phyloP scores from a whole-genome alignment of 2,113 vertebrate genomes.

The Nesoenas mayeri region DNA sequence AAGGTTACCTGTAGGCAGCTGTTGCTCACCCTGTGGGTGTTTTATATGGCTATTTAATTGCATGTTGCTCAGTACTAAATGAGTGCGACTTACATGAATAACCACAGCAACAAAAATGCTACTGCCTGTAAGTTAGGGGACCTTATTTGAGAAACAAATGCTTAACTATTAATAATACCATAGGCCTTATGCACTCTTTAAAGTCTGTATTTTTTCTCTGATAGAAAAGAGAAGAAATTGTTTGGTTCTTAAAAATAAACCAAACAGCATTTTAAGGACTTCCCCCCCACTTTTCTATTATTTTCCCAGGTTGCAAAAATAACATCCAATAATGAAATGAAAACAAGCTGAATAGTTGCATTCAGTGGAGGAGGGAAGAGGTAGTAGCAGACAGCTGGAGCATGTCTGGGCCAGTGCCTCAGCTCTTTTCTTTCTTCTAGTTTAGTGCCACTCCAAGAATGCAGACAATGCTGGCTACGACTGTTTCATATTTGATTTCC shows the following conservation, averaged over 20 bases:
- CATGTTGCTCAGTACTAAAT: neutral
- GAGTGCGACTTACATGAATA: neutral
- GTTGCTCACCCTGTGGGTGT: neutral
- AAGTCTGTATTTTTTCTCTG: neutral
- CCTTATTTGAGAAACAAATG: neutral
- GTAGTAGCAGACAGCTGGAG: slow-evolving; percentile 58
- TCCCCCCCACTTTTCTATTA: neutral
- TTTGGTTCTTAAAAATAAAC: slow-evolving; percentile 29
- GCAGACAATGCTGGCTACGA: slow-evolving; percentile 47
- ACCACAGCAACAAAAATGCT: neutral
- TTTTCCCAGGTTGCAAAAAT: slow-evolving; percentile 55
- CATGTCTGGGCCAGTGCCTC: slow-evolving; percentile 46
- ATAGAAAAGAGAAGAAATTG: slow-evolving; percentile 13
- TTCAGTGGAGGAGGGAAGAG: slow-evolving; percentile 52
- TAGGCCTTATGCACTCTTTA: neutral
- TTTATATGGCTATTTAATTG: slow-evolving; percentile 25
- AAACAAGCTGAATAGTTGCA: slow-evolving; percentile 68
- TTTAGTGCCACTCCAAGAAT: slow-evolving; percentile 62
- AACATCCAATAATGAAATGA: slow-evolving; percentile 75
- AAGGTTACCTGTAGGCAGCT: neutral
- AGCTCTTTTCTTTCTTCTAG: slow-evolving; percentile 36
- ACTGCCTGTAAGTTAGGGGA: neutral
- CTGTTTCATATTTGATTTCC: slow-evolving; percentile 50
- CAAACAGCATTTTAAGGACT: neutral
- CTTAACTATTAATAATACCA: neutral